Base-by-base conservation (phyloP, 2,888 invertebrate genomes). In the Sinodicranocentrus sp. region DNA sequence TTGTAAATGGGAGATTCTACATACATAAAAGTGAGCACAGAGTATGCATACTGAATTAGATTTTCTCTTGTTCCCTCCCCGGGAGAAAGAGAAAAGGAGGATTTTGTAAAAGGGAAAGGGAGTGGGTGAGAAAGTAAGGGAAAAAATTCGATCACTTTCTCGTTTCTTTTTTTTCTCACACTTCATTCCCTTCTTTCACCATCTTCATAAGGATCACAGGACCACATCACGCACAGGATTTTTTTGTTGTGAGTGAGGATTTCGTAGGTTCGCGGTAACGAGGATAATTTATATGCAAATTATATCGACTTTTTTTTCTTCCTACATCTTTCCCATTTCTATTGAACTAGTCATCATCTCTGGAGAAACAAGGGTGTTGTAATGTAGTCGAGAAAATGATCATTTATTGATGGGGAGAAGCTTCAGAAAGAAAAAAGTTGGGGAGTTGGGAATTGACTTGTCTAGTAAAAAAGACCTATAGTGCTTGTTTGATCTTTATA, bases 281-380 rank as follows among this genome's bases (percentile, higher is more conserved):
- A 80, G 73, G 59, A 75, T 75, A 82, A 75, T 80, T 80, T 80
- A 80, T 80, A 80, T 80, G 80, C 72, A 80, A 80, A 80, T 80
- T 80, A 80, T 72, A 80, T 73, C 67, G 72, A 72, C 80, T 57
- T 80, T 67, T 52, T 67, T 67, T n/a, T 48, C 48, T 54, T 5
- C 21, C 21, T 6, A 21, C 13, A 13, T 13, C 57, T 13, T 25
- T 2, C n/a, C n/a, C 61, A 61, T 28, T 5, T 6, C 33, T 10
- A 33, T 10, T 33, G 33, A 33, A 10, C 33, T 33, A 33, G 5
- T 33, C 33, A 33, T 33, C 33, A 33, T 33, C 33, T 33, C 33
- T 33, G 3, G 10, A 33, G 10, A 33, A 10, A 33, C 33, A 10
- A 33, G 33, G 33, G 10, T 33, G 33, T 33, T 33, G 33, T 10